These are phyloP conservation scores for Chamaedrilus cognettii DNA, from an alignment of 2,888 invertebrate species.

Conservation along the genomic window DNA sequence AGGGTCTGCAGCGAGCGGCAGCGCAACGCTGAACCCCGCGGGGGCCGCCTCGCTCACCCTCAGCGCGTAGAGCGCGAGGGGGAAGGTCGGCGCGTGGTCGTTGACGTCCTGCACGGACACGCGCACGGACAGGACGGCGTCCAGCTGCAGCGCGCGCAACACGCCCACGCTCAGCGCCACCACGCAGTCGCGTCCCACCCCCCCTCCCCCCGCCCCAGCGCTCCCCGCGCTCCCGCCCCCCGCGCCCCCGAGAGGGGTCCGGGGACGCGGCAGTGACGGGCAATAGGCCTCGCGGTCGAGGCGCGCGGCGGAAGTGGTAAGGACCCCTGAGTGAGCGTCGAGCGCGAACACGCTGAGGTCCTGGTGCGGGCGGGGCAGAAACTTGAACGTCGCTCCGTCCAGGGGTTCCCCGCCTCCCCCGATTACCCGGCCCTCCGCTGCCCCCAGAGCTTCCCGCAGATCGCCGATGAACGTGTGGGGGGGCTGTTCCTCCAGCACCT, in stretches of 20 bases:
- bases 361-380: slow-evolving; percentile 16
- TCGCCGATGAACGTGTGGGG: slow-evolving; percentile 16
- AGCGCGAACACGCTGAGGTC: slow-evolving; percentile 10
- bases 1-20: slow-evolving; percentile 20
- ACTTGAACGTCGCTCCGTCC: slow-evolving; percentile 10
- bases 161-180: slow-evolving; percentile 22
- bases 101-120: slow-evolving; percentile 21
- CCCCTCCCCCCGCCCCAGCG: background rate
- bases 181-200: slow-evolving; percentile 19
- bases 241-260: slow-evolving; percentile 20
- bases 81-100: slow-evolving; percentile 20
- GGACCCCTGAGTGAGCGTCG: background rate
- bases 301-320: slow-evolving; percentile 5
- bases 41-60: slow-evolving; percentile 16
- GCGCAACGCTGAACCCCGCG: slow-evolving; percentile 12
- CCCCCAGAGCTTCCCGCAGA: slow-evolving; percentile 9
- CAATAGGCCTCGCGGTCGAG: slow-evolving; percentile 21
- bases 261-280: background rate
- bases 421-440: background rate
- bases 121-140: slow-evolving; percentile 4
- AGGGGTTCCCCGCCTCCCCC: background rate
- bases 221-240: slow-evolving; percentile 13
- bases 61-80: slow-evolving; percentile 15
- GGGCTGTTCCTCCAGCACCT: slow-evolving; percentile 16
- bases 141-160: slow-evolving; percentile 7